Conservation (phyloP, 1,140 invertebrate genomes). For the Pogonomyrmex californicus region DNA sequence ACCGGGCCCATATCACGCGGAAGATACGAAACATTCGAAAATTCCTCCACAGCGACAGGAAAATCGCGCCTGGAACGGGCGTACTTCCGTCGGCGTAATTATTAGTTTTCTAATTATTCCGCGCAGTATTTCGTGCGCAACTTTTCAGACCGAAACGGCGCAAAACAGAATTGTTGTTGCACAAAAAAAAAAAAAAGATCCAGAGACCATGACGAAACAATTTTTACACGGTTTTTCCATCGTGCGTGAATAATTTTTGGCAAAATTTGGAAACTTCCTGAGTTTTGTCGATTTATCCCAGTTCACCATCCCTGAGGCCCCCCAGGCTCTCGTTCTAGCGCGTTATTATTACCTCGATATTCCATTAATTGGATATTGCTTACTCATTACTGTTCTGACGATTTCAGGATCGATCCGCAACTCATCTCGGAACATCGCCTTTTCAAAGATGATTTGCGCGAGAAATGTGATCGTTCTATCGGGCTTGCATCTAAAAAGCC, state of each 20-base stretch:
- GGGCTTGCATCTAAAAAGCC: background rate
- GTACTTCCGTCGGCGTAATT: background rate
- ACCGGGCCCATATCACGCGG: too few relatives aligned
- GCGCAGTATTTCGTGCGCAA: constrained; percentile 33
- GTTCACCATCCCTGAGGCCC: too few relatives aligned
- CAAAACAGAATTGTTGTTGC: constrained; percentile 20
- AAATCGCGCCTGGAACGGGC: constrained; percentile 9
- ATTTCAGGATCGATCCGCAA: background rate
- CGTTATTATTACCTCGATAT: background rate
- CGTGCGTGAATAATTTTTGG: constrained; percentile 18
- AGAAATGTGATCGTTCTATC: background rate
- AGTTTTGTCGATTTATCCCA: constrained; percentile 6
- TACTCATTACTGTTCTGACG: too few relatives aligned
- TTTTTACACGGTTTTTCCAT: constrained; percentile 6
- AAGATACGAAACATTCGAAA: background rate
- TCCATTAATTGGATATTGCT: too few relatives aligned
- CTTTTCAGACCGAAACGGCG: constrained; percentile 40
- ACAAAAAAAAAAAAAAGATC: background rate
- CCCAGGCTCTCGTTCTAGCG: too few relatives aligned
- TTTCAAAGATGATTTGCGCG: background rate
- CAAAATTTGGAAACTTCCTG: background rate
- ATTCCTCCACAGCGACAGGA: background rate
- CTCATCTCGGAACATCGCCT: background rate
- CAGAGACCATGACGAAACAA: background rate
- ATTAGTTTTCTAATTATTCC: constrained; percentile 33